Conservation (phyloP, 2,113 vertebrate genomes). For the Entosphenus tridentatus region DNA sequence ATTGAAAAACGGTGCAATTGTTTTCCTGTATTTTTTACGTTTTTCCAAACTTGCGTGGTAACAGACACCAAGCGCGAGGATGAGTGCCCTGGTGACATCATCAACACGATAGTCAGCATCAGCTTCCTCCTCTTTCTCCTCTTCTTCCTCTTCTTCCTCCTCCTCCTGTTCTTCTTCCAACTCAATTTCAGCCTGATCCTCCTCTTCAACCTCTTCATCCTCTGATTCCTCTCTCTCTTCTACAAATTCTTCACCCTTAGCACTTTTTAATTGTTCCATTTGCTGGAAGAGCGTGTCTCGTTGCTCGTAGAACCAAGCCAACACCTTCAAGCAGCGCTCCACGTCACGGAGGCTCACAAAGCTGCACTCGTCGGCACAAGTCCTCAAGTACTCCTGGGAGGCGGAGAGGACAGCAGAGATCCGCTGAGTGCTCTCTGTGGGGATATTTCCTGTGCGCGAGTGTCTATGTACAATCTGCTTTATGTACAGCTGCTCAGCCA, state of each 20-base stretch:
- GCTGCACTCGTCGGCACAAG: conserved; percentile 28
- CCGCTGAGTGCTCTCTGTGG: conserved; percentile 10
- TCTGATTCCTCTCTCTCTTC: not conserved
- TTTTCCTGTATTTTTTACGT: conserved; percentile 32
- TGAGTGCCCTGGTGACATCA: conserved; percentile 17
- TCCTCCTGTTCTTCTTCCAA: not conserved
- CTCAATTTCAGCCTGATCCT: not conserved
- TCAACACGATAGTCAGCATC: conserved; percentile 9
- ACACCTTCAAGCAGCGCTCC: conserved; percentile 30
- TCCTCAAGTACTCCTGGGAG: conserved; percentile 29
- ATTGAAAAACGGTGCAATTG: conserved; percentile 21
- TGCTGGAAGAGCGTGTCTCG: conserved; percentile 14
- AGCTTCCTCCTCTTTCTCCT: not conserved
- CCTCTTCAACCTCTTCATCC: not conserved
- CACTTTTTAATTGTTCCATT: not conserved
- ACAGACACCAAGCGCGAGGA: conserved; percentile 29
- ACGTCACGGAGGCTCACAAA: conserved; percentile 39
- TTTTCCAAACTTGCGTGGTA: conserved; percentile 41
- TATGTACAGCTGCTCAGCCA: conserved; percentile 28
- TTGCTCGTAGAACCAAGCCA: conserved; percentile 29
- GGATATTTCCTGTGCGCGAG: conserved; percentile 14
- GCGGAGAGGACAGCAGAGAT: conserved; percentile 24
- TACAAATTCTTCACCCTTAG: not conserved
- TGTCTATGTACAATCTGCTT: conserved; percentile 27
- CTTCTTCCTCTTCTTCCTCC: not conserved